Evolutionary conservation across 2,888 invertebrate species (phyloP).

Genomic region (Drosophila suboccidentalis): DNA sequence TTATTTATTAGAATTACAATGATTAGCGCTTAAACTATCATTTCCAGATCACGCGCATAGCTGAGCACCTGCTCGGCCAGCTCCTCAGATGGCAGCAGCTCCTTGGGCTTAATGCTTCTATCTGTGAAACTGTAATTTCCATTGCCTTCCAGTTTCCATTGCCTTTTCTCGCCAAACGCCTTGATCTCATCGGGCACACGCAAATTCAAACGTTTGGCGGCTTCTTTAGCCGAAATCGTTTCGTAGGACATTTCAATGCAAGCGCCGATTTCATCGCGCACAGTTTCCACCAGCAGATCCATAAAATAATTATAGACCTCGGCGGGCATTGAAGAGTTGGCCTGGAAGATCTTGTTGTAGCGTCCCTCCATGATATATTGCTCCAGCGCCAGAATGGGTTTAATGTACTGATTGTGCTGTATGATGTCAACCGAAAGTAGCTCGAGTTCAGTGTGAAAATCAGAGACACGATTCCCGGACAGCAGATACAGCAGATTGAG

Average conservation of each 20-base stretch:
- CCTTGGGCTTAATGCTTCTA: constrained; percentile 91
- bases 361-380: constrained; percentile 99
- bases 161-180: constrained; percentile 93
- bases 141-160: constrained; percentile 92
- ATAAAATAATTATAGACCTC: constrained; percentile 98
- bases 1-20: constrained; percentile 40
- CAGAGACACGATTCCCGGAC: constrained; percentile 98
- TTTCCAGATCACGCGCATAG: constrained; percentile 98
- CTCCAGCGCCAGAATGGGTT: constrained; percentile 97
- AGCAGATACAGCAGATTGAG: constrained; percentile 96
- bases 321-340: constrained; percentile 97
- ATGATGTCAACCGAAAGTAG: constrained; percentile 96
- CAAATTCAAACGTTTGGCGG: constrained; percentile 95
- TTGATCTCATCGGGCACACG: constrained; percentile 91
- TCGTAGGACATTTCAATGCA: constrained; percentile 99
- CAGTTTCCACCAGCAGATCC: constrained; percentile 97
- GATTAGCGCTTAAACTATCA: constrained; percentile 93
- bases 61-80: constrained; percentile 97
- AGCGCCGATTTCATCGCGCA: constrained; percentile 97
- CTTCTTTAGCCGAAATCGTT: constrained; percentile 94
- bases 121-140: constrained; percentile 93
- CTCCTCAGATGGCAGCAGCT: constrained; percentile 94
- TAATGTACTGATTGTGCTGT: constrained; percentile 96
- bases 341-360: constrained; percentile 98
- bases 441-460: constrained; percentile 99